Percentiles rank a stretch among this genome's conserved stretches.
phyloP scores from a whole-genome alignment of 2,888 invertebrate species.

The Diarsia brunnea region DNA sequence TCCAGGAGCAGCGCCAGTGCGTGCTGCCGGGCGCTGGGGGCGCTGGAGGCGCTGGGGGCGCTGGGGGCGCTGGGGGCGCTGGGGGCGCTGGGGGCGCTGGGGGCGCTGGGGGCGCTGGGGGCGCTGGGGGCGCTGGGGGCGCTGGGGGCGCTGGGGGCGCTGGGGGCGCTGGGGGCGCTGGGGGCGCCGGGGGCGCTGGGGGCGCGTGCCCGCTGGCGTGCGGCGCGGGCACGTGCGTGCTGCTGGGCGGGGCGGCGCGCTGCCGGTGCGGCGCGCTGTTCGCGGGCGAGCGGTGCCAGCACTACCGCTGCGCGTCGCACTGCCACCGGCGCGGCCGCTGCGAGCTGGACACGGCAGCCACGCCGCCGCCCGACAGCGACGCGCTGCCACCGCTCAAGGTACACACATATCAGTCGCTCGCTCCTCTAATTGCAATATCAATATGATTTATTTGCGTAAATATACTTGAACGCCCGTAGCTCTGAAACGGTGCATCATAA shows the following conservation, averaged over 20 bases:
- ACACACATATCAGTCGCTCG: neutral
- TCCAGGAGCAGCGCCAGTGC: conserved; percentile 74
- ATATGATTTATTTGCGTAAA: no score
- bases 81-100: neutral
- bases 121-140: neutral
- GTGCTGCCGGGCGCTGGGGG: conserved; percentile 49
- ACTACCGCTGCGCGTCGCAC: conserved; percentile 74
- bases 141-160: neutral
- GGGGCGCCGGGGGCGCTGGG: neutral
- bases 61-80: neutral
- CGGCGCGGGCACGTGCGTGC: conserved; percentile 91
- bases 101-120: conserved; percentile 1
- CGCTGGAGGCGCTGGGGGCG: neutral
- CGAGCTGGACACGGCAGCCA: conserved; percentile 57
- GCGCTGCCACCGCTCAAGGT: conserved; percentile 89
- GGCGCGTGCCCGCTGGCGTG: conserved; percentile 43
- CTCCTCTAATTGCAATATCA: no score
- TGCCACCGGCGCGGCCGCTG: conserved; percentile 74
- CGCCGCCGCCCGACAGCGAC: conserved; percentile 8
- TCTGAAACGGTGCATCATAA: no score
- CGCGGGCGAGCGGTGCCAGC: conserved; percentile 80
- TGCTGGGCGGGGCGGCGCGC: conserved; percentile 85
- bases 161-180: neutral
- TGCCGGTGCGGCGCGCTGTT: conserved; percentile 67
- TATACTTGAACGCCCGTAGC: no score